Percentiles rank a stretch among this genome's conserved stretches.
phyloP scores from a whole-genome alignment of 2,113 vertebrate species.

The Panthera leo region DNA sequence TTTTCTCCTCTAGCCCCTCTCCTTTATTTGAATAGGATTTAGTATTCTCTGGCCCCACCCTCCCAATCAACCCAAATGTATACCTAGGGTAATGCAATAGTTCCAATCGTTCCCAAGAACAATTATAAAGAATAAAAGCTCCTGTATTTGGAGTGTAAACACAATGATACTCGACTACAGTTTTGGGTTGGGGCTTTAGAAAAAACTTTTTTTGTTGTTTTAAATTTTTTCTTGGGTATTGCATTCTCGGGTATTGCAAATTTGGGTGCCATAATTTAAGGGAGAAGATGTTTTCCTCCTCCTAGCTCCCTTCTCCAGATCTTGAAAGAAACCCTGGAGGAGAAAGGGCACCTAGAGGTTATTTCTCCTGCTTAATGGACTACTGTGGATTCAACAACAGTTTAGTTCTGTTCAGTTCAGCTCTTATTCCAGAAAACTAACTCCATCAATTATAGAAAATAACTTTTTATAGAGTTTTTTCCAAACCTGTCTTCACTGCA shows the following conservation, averaged over 20 bases:
- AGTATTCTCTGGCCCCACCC: neutral
- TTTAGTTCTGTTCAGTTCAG: conserved; percentile 33
- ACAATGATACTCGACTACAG: neutral
- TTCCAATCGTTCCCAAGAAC: neutral
- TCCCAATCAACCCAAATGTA: conserved; percentile 23
- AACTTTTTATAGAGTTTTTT: conserved; percentile 57
- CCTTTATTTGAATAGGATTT: conserved; percentile 20
- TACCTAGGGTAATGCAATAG: neutral
- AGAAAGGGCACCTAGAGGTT: neutral
- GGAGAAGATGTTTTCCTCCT: neutral
- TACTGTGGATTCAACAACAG: neutral
- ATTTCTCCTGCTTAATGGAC: neutral
- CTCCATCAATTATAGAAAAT: conserved; percentile 53
- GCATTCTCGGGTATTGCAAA: neutral
- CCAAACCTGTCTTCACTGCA: conserved; percentile 46
- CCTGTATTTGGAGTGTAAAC: neutral
- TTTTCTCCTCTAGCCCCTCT: neutral
- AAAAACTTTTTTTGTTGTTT: neutral
- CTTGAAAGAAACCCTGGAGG: neutral
- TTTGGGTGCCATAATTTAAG: neutral
- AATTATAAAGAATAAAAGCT: neutral
- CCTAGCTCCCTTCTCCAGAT: neutral
- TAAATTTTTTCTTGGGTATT: neutral
- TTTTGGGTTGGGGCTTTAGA: neutral
- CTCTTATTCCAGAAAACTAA: conserved; percentile 55